phyloP scores from a whole-genome alignment of 92 coral and sea anemone genomes.

The Isaurus tuberculatus region DNA sequence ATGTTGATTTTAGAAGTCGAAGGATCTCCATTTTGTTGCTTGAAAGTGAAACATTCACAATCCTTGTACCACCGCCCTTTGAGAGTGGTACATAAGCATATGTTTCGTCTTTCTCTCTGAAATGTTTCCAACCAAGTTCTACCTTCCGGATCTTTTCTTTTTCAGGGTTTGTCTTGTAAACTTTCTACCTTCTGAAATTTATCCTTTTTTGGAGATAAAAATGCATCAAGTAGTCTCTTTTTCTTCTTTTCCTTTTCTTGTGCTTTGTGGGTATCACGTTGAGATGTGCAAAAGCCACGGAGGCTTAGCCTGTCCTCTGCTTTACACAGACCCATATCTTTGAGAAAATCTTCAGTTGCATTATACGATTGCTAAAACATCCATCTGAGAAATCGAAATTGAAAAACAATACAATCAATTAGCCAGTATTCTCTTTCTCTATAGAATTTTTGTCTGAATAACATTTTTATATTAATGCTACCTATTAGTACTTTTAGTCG shows the following conservation, averaged over 20 bases:
- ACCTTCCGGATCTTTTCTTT: slow-evolving; percentile 25
- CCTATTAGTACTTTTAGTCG: no score
- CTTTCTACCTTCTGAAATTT: slow-evolving; percentile 40
- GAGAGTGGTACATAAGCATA: slow-evolving; percentile 68
- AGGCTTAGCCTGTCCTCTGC: slow-evolving; percentile 80
- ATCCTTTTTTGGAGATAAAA: slow-evolving; percentile 66
- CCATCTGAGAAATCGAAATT: slow-evolving; percentile 67
- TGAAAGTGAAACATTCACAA: slow-evolving; percentile 58
- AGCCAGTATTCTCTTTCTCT: no score
- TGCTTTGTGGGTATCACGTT: slow-evolving; percentile 60
- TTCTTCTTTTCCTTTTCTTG: slow-evolving; percentile 63
- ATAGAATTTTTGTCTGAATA: no score
- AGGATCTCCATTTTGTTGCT: slow-evolving; percentile 61
- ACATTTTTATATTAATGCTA: no score
- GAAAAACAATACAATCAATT: slow-evolving; percentile 23
- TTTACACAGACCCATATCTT: slow-evolving; percentile 69
- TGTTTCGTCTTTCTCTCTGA: slow-evolving; percentile 66
- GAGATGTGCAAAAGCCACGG: slow-evolving; percentile 69
- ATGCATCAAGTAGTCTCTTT: slow-evolving; percentile 69
- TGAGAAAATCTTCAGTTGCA: slow-evolving; percentile 69
- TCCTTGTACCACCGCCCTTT: slow-evolving; percentile 71
- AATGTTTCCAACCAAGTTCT: slow-evolving; percentile 48
- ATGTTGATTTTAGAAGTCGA: slow-evolving; percentile 63
- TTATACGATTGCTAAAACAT: slow-evolving; percentile 65
- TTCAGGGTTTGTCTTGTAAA: slow-evolving; percentile 4